phyloP scores from a whole-genome alignment of 1,140 invertebrate species.

The Doryteuthis pealeii region DNA sequence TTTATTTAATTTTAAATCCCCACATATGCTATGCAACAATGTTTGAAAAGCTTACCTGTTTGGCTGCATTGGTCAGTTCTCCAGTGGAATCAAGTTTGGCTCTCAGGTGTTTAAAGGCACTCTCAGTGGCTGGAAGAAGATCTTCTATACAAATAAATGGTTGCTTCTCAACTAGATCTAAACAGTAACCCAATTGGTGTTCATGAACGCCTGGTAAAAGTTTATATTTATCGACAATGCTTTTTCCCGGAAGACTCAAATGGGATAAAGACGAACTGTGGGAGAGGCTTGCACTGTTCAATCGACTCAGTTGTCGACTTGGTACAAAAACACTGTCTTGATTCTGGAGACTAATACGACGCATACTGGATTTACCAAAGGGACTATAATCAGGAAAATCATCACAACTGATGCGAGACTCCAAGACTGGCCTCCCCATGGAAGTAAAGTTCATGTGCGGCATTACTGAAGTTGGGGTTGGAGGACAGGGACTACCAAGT shows the following conservation, averaged over 20 bases:
- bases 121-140: slow-evolving; percentile 32
- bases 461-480: not conserved
- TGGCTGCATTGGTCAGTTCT: slow-evolving; percentile 34
- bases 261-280: not conserved
- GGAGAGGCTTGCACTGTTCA: not conserved
- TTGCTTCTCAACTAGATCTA: slow-evolving; percentile 27
- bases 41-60: slow-evolving; percentile 34
- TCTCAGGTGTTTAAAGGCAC: slow-evolving; percentile 30
- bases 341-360: not conserved
- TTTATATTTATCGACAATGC: not conserved
- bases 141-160: slow-evolving; percentile 30
- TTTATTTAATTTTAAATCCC: no score
- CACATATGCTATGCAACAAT: no score
- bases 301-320: not conserved
- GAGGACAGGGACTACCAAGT: not conserved
- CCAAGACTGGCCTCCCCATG: not conserved
- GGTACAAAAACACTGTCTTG: not conserved
- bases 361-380: not conserved
- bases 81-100: slow-evolving; percentile 34
- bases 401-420: slow-evolving; percentile 5
- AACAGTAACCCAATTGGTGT: slow-evolving; percentile 36
- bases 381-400: not conserved
- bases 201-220: slow-evolving; percentile 27
- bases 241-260: not conserved
- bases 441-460: not conserved